phyloP scores from a whole-genome alignment of 2,888 invertebrate species.

The Mesodorylaimus sp. region DNA sequence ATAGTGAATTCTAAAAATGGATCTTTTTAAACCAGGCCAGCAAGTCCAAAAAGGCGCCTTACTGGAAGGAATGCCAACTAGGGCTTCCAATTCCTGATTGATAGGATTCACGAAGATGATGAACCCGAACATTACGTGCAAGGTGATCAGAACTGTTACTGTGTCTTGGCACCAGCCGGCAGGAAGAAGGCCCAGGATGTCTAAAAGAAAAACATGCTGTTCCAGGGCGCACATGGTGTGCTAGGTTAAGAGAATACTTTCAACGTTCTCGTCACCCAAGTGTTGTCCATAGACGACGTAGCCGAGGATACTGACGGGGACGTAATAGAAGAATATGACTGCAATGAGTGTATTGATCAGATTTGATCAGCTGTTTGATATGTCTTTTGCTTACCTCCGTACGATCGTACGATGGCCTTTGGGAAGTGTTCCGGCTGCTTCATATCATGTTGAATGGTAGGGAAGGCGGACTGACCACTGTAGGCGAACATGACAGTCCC shows the following conservation, averaged over 20 bases:
- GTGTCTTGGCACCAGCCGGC: constrained; percentile 13
- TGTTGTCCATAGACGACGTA: no score
- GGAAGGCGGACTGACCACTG: constrained; percentile 52
- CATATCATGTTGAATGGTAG: constrained; percentile 78
- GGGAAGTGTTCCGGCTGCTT: constrained; percentile 50
- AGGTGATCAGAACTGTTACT: constrained; percentile 26
- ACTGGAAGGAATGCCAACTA: constrained; percentile 11
- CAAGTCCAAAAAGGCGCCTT: no score
- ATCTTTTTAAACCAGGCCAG: background rate
- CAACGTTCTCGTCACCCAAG: no score
- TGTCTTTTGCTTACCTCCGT: no score
- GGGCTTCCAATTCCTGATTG: constrained; percentile 24
- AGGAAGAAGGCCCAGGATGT: no score
- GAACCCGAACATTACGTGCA: constrained; percentile 26
- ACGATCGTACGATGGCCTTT: constrained; percentile 41
- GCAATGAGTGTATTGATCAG: no score
- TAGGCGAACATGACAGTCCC: constrained; percentile 53
- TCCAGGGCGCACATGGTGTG: no score
- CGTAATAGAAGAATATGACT: no score
- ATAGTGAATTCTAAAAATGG: background rate
- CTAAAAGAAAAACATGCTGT: no score
- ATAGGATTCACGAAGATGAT: constrained; percentile 25
- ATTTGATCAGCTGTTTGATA: no score
- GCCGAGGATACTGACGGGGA: no score
- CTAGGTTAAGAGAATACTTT: no score